Conservation (phyloP, 2,888 invertebrate genomes). For the Cepaea hortensis region DNA sequence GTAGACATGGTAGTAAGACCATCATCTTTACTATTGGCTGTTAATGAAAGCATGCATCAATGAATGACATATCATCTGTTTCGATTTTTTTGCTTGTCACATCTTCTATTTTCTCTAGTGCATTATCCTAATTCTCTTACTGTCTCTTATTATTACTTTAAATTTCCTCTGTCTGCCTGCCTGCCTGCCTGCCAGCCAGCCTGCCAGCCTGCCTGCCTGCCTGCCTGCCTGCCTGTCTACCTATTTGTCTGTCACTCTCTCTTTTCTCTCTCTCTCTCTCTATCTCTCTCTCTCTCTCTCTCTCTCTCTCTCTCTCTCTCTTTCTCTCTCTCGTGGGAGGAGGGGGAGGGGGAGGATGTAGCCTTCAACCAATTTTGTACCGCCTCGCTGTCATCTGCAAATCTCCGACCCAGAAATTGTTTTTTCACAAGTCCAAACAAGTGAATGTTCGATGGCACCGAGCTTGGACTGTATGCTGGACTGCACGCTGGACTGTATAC, state of each 20-base stretch:
- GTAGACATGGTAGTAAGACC: too few relatives aligned
- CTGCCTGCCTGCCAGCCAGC: not conserved
- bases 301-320: not conserved
- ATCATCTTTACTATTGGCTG: too few relatives aligned
- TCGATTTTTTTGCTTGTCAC: not conserved
- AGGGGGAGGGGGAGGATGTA: too few relatives aligned
- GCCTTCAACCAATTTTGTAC: too few relatives aligned
- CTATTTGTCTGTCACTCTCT: not conserved
- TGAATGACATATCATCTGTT: not conserved
- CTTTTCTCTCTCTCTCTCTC: not conserved
- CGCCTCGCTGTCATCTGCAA: too few relatives aligned
- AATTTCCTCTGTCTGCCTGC: not conserved
- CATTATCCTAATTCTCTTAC: not conserved
- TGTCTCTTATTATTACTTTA: not conserved
- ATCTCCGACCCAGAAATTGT: not conserved
- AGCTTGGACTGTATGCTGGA: too few relatives aligned
- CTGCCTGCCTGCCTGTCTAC: not conserved
- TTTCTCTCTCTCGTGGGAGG: not conserved
- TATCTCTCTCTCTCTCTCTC: not conserved
- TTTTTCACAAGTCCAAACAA: too few relatives aligned
- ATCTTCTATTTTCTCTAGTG: not conserved
- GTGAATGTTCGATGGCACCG: too few relatives aligned
- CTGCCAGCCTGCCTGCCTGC: not conserved
- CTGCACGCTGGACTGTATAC: too few relatives aligned
- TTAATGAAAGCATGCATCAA: too few relatives aligned